phyloP scores from a whole-genome alignment of 2,113 vertebrate genomes.

The Tenrec ecaudatus region DNA sequence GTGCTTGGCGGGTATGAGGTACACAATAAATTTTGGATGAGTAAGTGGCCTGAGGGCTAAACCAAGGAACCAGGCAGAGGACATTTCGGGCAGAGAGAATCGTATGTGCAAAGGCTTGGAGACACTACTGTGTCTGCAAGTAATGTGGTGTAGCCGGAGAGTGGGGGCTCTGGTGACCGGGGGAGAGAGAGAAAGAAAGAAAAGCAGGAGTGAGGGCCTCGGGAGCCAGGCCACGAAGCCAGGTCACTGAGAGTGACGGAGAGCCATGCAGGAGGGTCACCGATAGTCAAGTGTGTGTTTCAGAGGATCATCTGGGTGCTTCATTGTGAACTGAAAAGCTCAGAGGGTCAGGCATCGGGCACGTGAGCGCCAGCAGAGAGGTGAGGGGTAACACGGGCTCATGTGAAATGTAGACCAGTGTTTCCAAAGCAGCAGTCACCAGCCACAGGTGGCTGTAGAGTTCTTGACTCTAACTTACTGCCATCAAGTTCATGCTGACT shows the following conservation, averaged over 20 bases:
- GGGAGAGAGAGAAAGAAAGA: neutral
- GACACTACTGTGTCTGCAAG: neutral
- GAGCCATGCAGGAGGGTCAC: neutral
- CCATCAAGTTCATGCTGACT: no score
- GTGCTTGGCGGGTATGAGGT: neutral
- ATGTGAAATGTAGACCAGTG: neutral
- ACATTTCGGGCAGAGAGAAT: no score
- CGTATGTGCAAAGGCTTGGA: neutral
- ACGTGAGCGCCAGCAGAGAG: neutral
- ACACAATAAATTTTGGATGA: neutral
- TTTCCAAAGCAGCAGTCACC: neutral
- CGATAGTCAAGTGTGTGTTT: neutral
- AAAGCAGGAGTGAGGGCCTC: neutral
- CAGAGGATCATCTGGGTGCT: neutral
- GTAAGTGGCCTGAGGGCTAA: neutral
- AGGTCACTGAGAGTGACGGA: fast-evolving
- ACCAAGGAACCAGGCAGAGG: neutral
- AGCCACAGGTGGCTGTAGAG: neutral
- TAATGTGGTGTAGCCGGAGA: neutral
- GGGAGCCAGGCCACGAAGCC: neutral
- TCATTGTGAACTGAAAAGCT: no score
- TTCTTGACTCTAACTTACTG: neutral
- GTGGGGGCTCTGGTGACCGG: neutral
- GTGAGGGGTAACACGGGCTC: neutral
- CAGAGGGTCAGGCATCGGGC: neutral